Percentiles rank a stretch among this genome's conserved stretches.
phyloP scores from a whole-genome alignment of 23 tunicate genomes.

The Corella eumyota region DNA sequence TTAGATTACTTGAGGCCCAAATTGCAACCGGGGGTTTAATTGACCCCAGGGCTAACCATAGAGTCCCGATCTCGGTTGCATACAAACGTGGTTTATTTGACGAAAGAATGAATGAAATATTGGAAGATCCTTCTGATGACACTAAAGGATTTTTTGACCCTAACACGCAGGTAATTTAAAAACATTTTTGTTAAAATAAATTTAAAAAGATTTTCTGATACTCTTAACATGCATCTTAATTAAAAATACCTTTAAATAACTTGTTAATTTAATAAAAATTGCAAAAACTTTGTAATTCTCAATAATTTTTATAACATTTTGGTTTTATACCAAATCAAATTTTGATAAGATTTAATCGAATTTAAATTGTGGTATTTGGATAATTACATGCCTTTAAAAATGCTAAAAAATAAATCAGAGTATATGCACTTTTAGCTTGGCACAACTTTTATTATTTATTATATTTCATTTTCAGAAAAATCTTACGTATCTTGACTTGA shows the following conservation, averaged over 20 bases:
- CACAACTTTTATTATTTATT: no score
- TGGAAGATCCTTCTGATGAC: slow-evolving; percentile 97
- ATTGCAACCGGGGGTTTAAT: slow-evolving; percentile 97
- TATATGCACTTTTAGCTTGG: no score
- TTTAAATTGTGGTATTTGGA: no score
- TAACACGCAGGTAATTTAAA: slow-evolving; percentile 47
- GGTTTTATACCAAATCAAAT: no score
- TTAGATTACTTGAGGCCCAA: slow-evolving; percentile 89
- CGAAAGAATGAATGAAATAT: slow-evolving; percentile 82
- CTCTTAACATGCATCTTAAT: not conserved
- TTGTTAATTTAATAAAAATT: no score
- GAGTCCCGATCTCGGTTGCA: slow-evolving; percentile 91
- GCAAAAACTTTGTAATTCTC: no score
- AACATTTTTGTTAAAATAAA: not conserved
- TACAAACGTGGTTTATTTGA: slow-evolving; percentile 83
- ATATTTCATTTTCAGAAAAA: slow-evolving; percentile 51
- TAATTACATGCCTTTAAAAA: no score
- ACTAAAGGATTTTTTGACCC: slow-evolving; percentile 97
- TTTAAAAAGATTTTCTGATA: not conserved
- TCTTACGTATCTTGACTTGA: slow-evolving; percentile 71
- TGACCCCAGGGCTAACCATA: slow-evolving; percentile 89
- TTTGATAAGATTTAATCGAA: no score
- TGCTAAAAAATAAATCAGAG: not conserved
- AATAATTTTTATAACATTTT: no score
- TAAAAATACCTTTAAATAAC: no score